phyloP scores from a whole-genome alignment of 2,113 vertebrate species.

The Noctilio leporinus region DNA sequence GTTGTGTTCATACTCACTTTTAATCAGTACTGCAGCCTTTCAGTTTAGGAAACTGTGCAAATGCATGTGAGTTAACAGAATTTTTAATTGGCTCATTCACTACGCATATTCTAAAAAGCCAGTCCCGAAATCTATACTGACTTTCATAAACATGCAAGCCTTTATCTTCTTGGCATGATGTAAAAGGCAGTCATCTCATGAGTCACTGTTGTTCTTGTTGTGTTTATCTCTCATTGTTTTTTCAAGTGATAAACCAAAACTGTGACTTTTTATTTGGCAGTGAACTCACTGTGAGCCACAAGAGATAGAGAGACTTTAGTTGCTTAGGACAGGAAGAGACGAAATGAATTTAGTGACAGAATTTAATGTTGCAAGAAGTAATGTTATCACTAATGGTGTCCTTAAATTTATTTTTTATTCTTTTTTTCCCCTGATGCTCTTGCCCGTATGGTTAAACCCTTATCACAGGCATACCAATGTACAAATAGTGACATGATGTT shows the following conservation, averaged over 20 bases:
- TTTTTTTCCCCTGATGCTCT: background rate
- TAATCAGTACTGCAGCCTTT: background rate
- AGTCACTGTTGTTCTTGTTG: conserved; percentile 52
- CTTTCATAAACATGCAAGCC: conserved; percentile 37
- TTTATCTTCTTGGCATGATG: conserved; percentile 74
- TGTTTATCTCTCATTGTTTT: conserved; percentile 73
- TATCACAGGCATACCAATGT: background rate
- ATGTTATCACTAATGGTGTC: background rate
- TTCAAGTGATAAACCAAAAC: conserved; percentile 77
- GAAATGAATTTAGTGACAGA: conserved; percentile 61
- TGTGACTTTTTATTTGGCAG: conserved; percentile 54
- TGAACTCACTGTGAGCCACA: conserved; percentile 65
- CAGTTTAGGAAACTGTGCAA: background rate
- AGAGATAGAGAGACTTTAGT: conserved; percentile 60
- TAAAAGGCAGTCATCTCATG: conserved; percentile 71
- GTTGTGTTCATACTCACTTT: background rate
- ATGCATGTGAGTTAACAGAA: background rate
- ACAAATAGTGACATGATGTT: background rate
- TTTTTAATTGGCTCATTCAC: conserved; percentile 47
- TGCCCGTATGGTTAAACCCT: background rate
- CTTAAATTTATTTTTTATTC: background rate
- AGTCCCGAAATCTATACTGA: conserved; percentile 52
- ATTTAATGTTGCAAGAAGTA: conserved; percentile 27
- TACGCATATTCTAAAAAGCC: conserved; percentile 41
- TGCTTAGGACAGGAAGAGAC: conserved; percentile 58